phyloP scores from a whole-genome alignment of 1,140 invertebrate species.

The Amphibalanus amphitrite region DNA sequence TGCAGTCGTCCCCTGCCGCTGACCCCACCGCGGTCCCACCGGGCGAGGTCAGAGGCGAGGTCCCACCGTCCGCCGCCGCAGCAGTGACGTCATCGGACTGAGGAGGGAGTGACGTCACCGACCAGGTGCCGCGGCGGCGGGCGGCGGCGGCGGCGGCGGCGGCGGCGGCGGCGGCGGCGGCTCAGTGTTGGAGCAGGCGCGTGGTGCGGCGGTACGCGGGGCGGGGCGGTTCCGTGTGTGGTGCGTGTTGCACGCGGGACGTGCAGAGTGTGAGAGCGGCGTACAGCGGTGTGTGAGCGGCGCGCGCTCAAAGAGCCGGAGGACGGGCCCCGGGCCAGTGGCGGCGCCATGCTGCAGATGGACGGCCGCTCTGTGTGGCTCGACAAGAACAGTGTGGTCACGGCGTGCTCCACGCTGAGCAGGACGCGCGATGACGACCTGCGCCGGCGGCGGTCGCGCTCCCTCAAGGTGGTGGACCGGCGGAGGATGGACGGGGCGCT shows the following conservation, averaged over 20 bases:
- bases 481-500: neutral
- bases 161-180: no score
- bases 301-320: neutral
- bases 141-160: no score
- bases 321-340: neutral
- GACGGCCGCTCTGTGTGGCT: conserved; percentile 1
- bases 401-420: neutral
- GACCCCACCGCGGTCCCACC: no score
- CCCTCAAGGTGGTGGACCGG: neutral
- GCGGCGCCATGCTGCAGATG: conserved; percentile 3
- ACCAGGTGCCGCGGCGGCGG: no score
- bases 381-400: conserved; percentile 3
- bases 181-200: neutral
- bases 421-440: conserved; percentile 23
- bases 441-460: neutral
- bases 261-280: no score
- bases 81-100: no score
- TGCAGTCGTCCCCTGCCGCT: no score
- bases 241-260: neutral
- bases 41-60: neutral
- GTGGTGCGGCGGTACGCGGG: neutral
- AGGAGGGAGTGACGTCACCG: no score
- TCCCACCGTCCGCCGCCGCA: no score
- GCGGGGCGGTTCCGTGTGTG: no score
- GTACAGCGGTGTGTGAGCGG: no score